phyloP scores from a whole-genome alignment of 1,140 invertebrate species.

The Riptortus pedestris region DNA sequence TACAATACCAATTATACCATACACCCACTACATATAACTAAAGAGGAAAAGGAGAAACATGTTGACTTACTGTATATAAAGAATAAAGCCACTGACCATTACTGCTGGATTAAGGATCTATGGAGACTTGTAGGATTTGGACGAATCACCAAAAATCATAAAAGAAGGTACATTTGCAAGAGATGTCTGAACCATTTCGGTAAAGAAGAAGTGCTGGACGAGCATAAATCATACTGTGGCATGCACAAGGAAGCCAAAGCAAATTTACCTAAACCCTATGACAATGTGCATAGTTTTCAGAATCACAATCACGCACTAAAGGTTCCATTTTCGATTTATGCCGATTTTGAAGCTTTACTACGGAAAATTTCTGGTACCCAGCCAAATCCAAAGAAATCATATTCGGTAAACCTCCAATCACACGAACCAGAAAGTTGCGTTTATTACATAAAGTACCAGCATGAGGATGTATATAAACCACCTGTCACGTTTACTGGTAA shows the following conservation, averaged over 20 bases:
- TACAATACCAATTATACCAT: too few relatives aligned
- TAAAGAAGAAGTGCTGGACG: not conserved
- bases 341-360: too few relatives aligned
- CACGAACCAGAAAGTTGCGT: not conserved
- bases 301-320: not conserved
- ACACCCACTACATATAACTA: too few relatives aligned
- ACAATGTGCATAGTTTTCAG: not conserved
- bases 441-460: not conserved
- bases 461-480: not conserved
- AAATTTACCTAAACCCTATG: not conserved
- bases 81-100: too few relatives aligned
- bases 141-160: not conserved
- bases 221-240: not conserved
- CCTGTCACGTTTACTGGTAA: not conserved
- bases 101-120: too few relatives aligned
- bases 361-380: too few relatives aligned
- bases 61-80: too few relatives aligned
- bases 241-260: not conserved
- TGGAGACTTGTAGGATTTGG: not conserved
- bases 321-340: not conserved
- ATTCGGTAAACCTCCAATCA: not conserved
- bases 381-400: not conserved
- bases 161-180: not conserved
- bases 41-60: too few relatives aligned
- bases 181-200: too few relatives aligned